Conservation (phyloP, 1,140 invertebrate species). For the Hesperophylax magnus region DNA sequence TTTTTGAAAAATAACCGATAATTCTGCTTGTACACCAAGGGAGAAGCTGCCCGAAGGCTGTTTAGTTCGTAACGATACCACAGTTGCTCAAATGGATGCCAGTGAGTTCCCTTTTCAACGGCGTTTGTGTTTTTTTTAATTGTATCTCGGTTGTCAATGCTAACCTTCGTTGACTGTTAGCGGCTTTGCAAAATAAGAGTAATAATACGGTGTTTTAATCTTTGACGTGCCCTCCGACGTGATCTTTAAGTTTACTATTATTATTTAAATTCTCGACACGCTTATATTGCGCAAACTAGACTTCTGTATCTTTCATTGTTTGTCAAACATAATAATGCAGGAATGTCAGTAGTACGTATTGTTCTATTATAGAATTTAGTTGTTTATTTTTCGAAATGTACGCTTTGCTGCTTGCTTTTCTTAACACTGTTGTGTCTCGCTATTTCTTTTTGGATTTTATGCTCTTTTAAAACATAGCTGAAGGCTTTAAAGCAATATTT, state of each 20-base stretch:
- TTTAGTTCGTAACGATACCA: no score
- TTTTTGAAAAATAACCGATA: conserved; percentile 31
- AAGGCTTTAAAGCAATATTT: no score
- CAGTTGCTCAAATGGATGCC: no score
- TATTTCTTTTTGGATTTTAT: no score
- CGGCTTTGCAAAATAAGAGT: conserved; percentile 3
- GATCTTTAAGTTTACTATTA: conserved; percentile 21
- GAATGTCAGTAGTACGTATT: neutral
- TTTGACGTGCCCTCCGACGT: neutral
- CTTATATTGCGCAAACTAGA: neutral
- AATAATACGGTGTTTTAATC: conserved; percentile 10
- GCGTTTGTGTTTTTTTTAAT: conserved; percentile 27
- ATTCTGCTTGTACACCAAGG: conserved; percentile 7
- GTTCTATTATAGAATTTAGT: no score
- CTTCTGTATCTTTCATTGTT: no score
- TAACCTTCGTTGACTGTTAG: conserved; percentile 40
- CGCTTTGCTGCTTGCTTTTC: no score
- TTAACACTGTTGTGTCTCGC: no score
- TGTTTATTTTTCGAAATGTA: no score
- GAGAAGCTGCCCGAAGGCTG: neutral
- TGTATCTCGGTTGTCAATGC: conserved; percentile 34
- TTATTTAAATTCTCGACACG: conserved; percentile 1
- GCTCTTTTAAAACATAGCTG: no score
- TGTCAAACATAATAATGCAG: no score
- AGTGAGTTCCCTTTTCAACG: neutral